These are phyloP conservation scores for Phalloptychus januarius DNA, from an alignment of 2,797 vertebrate species.

Conservation along the genomic window DNA sequence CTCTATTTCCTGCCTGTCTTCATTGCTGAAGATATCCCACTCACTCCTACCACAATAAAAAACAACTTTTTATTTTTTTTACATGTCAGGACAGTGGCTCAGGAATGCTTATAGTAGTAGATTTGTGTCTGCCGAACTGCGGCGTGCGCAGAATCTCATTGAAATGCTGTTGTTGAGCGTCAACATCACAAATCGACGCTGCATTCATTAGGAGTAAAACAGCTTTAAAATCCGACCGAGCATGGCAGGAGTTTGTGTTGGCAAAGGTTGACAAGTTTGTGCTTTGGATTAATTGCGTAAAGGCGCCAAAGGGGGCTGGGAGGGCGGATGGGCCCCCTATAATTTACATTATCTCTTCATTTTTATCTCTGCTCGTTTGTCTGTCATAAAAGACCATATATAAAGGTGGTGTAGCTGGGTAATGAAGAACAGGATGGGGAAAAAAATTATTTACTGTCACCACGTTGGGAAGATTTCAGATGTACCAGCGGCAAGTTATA, in stretches of 20 bases:
- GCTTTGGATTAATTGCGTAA: background rate
- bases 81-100: background rate
- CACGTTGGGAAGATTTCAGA: background rate
- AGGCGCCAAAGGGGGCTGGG: background rate
- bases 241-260: constrained; percentile 15
- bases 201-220: constrained; percentile 48
- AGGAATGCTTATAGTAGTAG: background rate
- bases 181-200: constrained; percentile 22
- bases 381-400: background rate
- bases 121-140: background rate
- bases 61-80: background rate
- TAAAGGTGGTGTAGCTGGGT: background rate
- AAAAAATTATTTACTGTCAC: background rate
- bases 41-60: constrained; percentile 17
- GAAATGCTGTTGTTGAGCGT: constrained; percentile 15
- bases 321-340: background rate
- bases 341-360: background rate
- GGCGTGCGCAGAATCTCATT: constrained; percentile 17
- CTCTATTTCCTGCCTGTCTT: constrained; percentile 3
- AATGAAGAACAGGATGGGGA: background rate
- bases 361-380: background rate
- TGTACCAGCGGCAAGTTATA: background rate
- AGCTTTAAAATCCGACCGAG: constrained; percentile 28
- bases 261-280: constrained; percentile 19
- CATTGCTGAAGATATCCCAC: constrained; percentile 21